Conservation (phyloP, 2,797 vertebrate species). For the Pseudocheirus occidentalis region DNA sequence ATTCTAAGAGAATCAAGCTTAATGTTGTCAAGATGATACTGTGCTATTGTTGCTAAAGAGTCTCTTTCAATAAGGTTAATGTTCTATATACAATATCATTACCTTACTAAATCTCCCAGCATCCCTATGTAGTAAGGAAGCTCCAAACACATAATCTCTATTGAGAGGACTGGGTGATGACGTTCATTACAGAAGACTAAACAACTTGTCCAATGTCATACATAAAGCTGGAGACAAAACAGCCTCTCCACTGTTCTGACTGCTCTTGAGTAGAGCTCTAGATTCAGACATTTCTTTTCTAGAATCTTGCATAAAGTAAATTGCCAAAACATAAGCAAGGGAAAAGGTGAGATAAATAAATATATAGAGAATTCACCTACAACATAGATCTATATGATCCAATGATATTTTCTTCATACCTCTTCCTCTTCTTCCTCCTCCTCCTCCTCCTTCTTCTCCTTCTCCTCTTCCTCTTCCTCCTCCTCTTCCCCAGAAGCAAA, state of each 20-base stretch:
- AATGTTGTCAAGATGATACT: neutral
- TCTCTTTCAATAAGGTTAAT: conserved; percentile 48
- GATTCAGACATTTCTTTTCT: conserved; percentile 26
- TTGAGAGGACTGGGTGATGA: conserved; percentile 77
- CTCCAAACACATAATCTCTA: conserved; percentile 68
- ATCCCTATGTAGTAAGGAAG: conserved; percentile 61
- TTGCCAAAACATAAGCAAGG: neutral
- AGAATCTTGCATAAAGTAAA: neutral
- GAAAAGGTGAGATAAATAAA: conserved; percentile 12
- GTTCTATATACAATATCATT: conserved; percentile 33
- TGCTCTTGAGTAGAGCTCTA: neutral
- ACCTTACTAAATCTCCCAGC: conserved; percentile 62
- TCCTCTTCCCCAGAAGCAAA: neutral
- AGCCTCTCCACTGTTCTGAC: neutral
- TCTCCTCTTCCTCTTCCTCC: neutral
- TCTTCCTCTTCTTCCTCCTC: neutral
- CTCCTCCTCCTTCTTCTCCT: neutral
- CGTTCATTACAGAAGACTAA: conserved; percentile 68
- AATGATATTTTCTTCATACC: neutral
- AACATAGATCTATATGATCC: neutral
- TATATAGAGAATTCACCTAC: conserved; percentile 5
- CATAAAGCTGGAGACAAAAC: conserved; percentile 49
- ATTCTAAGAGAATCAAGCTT: neutral
- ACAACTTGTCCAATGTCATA: conserved; percentile 60
- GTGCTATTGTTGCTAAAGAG: conserved; percentile 21